phyloP scores from a whole-genome alignment of 2,888 invertebrate genomes.

The Drosophila ochracea region DNA sequence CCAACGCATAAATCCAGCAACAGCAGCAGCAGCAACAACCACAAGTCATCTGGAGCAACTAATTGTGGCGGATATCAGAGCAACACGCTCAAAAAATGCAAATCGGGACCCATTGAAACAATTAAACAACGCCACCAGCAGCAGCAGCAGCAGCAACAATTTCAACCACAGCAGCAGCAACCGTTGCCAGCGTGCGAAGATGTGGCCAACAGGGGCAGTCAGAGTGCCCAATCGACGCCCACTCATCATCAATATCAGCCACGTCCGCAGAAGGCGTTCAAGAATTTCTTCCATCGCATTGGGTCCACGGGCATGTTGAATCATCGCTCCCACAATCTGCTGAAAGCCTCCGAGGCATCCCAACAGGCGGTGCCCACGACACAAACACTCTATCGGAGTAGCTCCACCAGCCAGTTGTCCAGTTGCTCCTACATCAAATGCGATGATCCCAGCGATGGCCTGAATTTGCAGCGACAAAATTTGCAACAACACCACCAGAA shows the following conservation, averaged over 20 bases:
- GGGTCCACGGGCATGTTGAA: constrained; percentile 92
- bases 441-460: constrained; percentile 92
- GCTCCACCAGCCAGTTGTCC: constrained; percentile 91
- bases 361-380: constrained; percentile 62
- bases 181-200: constrained; percentile 27
- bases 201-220: constrained; percentile 42
- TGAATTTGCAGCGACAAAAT: constrained; percentile 86
- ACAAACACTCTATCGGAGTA: constrained; percentile 88
- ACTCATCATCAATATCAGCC: constrained; percentile 71
- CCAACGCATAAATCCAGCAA: constrained; percentile 70
- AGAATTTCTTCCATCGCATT: constrained; percentile 91
- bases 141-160: constrained; percentile 37
- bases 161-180: constrained; percentile 31
- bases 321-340: constrained; percentile 84
- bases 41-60: constrained; percentile 38
- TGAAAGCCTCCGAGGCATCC: constrained; percentile 82
- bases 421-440: constrained; percentile 89
- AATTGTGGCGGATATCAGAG: constrained; percentile 55
- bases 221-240: constrained; percentile 70
- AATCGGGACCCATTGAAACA: constrained; percentile 87
- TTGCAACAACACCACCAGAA: constrained; percentile 38
- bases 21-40: constrained; percentile 27
- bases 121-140: constrained; percentile 73
- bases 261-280: constrained; percentile 87
- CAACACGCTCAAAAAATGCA: constrained; percentile 86